These are phyloP conservation scores for Bettongia penicillata DNA, from an alignment of 2,113 vertebrate genomes.

Conservation along the genomic window DNA sequence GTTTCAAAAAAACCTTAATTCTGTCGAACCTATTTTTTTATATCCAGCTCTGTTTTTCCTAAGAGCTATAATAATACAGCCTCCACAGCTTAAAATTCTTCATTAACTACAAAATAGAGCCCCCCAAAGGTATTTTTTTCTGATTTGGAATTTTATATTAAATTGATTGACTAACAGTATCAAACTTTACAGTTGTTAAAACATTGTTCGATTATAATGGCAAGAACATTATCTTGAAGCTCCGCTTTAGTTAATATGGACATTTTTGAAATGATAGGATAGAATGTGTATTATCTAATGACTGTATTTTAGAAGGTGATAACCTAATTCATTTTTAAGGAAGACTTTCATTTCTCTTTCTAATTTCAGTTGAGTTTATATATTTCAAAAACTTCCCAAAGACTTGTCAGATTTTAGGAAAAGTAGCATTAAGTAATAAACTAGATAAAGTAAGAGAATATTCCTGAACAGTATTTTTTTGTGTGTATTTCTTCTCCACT, in stretches of 20 bases:
- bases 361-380: constrained; percentile 8
- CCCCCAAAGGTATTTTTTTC: not conserved
- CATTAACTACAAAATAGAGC: constrained; percentile 1
- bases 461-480: constrained; percentile 5
- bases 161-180: not conserved
- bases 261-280: constrained; percentile 20
- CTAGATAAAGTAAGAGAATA: not conserved
- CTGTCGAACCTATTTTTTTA: not conserved
- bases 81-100: not conserved
- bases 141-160: constrained; percentile 37
- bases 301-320: not conserved
- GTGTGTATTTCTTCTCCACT: not conserved
- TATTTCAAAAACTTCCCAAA: constrained; percentile 11
- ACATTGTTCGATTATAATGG: not conserved
- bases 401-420: not conserved
- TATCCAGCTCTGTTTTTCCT: not conserved
- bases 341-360: not conserved
- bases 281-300: not conserved
- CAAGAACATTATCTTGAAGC: not conserved
- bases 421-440: not conserved
- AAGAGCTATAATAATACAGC: not conserved
- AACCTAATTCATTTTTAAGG: not conserved
- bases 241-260: not conserved
- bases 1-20: constrained; percentile 15
- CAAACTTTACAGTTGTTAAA: constrained; percentile 9